Base-by-base conservation (phyloP, 2,113 vertebrate species). In the Centropristis striata region DNA sequence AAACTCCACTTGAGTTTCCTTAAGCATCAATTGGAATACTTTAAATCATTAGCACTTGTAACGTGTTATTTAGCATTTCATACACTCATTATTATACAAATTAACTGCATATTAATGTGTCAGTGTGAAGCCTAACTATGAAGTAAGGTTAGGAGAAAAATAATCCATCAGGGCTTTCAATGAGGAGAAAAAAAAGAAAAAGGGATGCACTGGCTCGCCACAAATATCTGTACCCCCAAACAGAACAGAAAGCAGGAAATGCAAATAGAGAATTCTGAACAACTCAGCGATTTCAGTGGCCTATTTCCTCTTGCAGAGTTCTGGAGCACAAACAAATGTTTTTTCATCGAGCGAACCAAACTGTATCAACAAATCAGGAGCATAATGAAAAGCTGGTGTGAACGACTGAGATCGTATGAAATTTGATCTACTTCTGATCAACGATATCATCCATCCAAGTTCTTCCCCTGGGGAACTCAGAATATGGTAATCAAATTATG, bases 401-500 rank as follows among this genome's bases (percentile, higher is more conserved):
- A 82, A 65, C 5, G 5, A 69, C 16, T 59, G n/a, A 9, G 44
- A 84, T 81, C 76, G 71, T 78, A 58, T 57, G 68, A 87, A 75
- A 78, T 84, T 59, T 60, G 69, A 85, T 86, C 83, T 81, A 84
- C 61, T 83, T 89, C 69, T 77, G 80, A 88, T 91, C 82, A 85
- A 59, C 20, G 15, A 63, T 85, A 64, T 59, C 81, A 84, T 84
- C 69, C 79, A 63, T 84, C 75, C 42, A 68, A 81, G 65, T 75
- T 74, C 54, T 58, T 44, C 63, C 89, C 0, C 32, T 32, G 4
- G 28, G 73, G 88, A 65, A 61, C 21, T 2, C 70, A 46, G 61
- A 75, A 85, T 87, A 90, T 88, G 84, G 51, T 88, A 92, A 92
- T 91, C 75, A 88, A 88, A 91, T 92, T 77, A 91, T 57, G 42